Evolutionary conservation across 2,113 vertebrate genomes (phyloP).

Genomic region (rabbit (Oryctolagus cuniculus)): mOryCun1.1 NC_091452.1:7694501-7695000

Average conservation of each 20-base stretch:
- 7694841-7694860: background rate
- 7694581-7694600: background rate
- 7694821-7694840: background rate
- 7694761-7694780: background rate
- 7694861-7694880: background rate
- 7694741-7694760: background rate
- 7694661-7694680: background rate
- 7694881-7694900: background rate
- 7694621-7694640: background rate
- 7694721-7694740: background rate
- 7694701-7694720: background rate
- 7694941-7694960: background rate
- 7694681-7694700: background rate
- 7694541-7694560: background rate
- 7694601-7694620: background rate
- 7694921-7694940: background rate
- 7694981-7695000: background rate
- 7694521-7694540: slow-evolving; percentile 69
- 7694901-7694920: background rate
- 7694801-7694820: background rate
- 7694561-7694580: background rate
- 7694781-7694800: background rate
- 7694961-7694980: background rate
- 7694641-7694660: background rate
- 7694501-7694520: slow-evolving; percentile 79